phyloP scores from a whole-genome alignment of 2,797 vertebrate genomes.

The Linurgus olivaceus region DNA sequence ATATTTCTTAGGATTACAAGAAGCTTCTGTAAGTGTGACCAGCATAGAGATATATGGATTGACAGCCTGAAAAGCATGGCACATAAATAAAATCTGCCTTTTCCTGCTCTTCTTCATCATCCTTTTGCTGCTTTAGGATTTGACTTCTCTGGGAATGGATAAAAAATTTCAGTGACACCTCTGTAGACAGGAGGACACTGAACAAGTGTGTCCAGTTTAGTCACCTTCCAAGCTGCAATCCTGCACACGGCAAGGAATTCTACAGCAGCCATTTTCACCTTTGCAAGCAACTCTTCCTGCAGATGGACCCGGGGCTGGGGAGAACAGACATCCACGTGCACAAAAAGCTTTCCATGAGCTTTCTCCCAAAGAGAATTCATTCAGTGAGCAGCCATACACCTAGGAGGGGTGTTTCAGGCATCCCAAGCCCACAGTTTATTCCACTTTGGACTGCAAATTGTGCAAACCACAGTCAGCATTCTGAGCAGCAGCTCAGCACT shows the following conservation, averaged over 20 bases:
- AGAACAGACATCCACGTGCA: not conserved
- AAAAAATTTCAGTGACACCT: not conserved
- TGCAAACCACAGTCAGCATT: not conserved
- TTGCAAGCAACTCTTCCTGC: not conserved
- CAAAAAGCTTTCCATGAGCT: not conserved
- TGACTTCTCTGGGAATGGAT: not conserved
- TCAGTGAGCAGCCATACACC: not conserved
- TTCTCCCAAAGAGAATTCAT: not conserved
- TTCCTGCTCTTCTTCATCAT: not conserved
- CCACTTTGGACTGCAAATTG: not conserved
- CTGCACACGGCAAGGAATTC: not conserved
- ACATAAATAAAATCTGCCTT: not conserved
- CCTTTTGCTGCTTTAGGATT: not conserved
- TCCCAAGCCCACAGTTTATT: not conserved
- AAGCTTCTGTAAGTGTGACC: not conserved
- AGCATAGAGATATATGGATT: not conserved
- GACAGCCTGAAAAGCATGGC: not conserved
- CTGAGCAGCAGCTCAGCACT: not conserved
- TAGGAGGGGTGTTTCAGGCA: not conserved
- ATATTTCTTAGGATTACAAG: not conserved
- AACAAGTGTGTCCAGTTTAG: not conserved
- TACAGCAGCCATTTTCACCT: not conserved
- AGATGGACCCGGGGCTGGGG: not conserved
- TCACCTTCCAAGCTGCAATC: not conserved
- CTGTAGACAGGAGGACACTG: fast-evolving